Percentiles rank a stretch among this genome's conserved stretches.
Conservation (phyloP, 2,888 invertebrate species). For the Diplolepis rosae region DNA sequence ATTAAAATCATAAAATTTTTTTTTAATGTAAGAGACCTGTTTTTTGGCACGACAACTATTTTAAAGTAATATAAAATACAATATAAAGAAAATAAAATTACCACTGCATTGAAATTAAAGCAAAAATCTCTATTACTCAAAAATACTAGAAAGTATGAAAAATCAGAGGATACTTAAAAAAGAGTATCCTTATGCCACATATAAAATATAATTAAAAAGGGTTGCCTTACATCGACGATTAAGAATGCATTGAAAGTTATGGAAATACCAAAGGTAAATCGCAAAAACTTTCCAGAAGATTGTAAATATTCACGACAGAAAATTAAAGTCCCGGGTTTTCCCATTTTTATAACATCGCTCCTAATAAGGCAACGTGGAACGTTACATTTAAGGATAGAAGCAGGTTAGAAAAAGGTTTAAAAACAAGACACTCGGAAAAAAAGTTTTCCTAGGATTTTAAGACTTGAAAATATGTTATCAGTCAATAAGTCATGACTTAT, state of each 20-base stretch:
- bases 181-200: constrained; percentile 29
- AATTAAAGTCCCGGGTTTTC: neutral
- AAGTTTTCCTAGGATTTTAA: no score
- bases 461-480: no score
- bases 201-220: neutral
- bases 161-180: neutral
- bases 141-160: neutral
- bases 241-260: constrained; percentile 56
- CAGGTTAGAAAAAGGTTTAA: no score
- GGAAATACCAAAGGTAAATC: constrained; percentile 58
- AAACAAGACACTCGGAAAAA: no score
- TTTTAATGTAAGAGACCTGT: no score
- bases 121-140: no score
- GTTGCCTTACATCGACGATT: constrained; percentile 49
- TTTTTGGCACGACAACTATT: no score
- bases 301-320: constrained; percentile 10
- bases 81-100: no score
- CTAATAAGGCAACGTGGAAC: neutral
- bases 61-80: no score
- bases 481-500: no score
- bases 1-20: no score
- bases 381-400: neutral
- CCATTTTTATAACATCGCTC: neutral
- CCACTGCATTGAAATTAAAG: no score
- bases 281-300: constrained; percentile 52